Evolutionary conservation across 2,888 invertebrate genomes (phyloP).

Genomic region (Diplazon laetatorius): DNA sequence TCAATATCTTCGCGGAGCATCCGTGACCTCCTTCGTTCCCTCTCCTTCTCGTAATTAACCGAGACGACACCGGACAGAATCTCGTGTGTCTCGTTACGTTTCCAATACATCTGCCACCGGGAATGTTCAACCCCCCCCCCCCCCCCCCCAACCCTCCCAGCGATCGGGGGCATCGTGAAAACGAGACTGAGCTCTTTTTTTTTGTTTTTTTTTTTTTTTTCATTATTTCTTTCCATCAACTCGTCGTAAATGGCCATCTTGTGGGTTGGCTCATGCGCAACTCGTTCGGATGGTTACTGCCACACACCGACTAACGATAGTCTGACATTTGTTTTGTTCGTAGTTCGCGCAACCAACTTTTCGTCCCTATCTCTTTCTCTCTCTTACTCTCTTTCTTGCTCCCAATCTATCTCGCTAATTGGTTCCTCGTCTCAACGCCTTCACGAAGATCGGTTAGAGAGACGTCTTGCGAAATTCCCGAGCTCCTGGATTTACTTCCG

Average conservation of each 20-base stretch:
- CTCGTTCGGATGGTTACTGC: neutral
- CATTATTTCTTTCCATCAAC: conserved; percentile 42
- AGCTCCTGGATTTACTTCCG: neutral
- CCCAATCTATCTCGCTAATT: conserved; percentile 47
- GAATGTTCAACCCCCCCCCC: neutral
- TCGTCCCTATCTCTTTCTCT: too few species aligned
- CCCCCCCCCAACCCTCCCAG: too few species aligned
- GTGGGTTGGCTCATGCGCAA: conserved; percentile 12
- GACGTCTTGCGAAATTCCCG: conserved; percentile 26
- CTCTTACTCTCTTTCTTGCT: too few species aligned
- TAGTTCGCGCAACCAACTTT: conserved; percentile 36
- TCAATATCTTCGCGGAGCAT: conserved; percentile 20
- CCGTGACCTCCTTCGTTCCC: conserved; percentile 37
- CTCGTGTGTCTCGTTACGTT: conserved; percentile 24
- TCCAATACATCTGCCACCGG: conserved; percentile 14
- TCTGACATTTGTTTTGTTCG: conserved; percentile 27
- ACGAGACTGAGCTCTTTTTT: too few species aligned
- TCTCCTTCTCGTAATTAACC: conserved; percentile 38
- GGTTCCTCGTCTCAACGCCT: conserved; percentile 53
- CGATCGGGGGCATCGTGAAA: too few species aligned
- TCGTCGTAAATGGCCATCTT: conserved; percentile 27
- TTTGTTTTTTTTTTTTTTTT: too few species aligned
- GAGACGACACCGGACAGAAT: conserved; percentile 16
- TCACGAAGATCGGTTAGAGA: neutral
- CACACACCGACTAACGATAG: neutral